Base-by-base conservation (phyloP, 2,113 vertebrate species). In the Typhlomys cinereus region DNA sequence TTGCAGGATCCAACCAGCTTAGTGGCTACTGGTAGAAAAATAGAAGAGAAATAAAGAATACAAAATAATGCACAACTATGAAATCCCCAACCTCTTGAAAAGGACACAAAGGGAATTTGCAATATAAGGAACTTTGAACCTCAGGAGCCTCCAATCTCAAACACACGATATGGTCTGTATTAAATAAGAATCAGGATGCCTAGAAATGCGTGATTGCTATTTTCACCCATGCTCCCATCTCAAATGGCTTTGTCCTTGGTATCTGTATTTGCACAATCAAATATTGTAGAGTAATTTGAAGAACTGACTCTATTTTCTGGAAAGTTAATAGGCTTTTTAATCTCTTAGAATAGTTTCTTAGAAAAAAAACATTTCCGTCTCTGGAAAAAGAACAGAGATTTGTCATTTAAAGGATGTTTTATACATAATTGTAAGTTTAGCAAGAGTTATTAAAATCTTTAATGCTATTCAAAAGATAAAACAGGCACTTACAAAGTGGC, bases 241-340 rank as follows among this genome's bases (percentile, higher is more conserved):
- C 44, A 29, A 8, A 12, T 1, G 17, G 10, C 57, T 89, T 84
- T 90, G 75, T 59, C 87, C 62, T 86, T 71, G 70, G 10, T 64
- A 66, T 71, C 48, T 36, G 36, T 81, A 82, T 90, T 83, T 80
- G 23, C 57, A 89, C 61, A 81, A 48, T 57, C 52, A 93, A 94
- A 91, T 84, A 93, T 7, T 87, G 9, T 50, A 61, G 31, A 39
- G 23, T n/a, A 91, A 74, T 79, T 81, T 57, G 41, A 92, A 94
- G 73, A 90, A 69, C 5, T 52, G 25, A 78, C 74, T 89, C 64
- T 82, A 84, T 84, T 78, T 88, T 92, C 57, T 89, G 39, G 39
- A 91, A 93, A 66, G 36, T 82, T 83, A 90, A 85, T 80, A 75
- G 44, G 36, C 79, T 57, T 89, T 95, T 94, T 91, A 74, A 87